Base-by-base conservation (phyloP, 2,113 vertebrate genomes). In the Hemicordylus capensis region DNA sequence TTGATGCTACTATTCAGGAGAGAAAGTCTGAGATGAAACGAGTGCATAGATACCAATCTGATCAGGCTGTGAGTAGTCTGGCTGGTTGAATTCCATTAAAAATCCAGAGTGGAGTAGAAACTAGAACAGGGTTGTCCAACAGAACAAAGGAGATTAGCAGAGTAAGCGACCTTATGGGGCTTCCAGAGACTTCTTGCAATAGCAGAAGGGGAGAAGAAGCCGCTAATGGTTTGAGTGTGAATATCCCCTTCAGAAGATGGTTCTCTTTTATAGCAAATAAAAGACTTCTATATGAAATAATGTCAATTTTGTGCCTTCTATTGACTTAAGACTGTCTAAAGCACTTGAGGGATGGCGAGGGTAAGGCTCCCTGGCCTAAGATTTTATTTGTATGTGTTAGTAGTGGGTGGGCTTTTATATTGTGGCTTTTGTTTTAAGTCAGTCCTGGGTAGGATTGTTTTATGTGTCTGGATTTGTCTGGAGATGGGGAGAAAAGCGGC, bases 261-360 rank as follows among this genome's bases (percentile, higher is more conserved):
- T 80, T 48, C 28, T 46, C 28, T 48, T 64, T 44, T 31, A 34
- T 48, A 61, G 61, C 61, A 64, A 44, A 46, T 64, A 11, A 34
- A 77, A 34, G 26, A 44, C 11, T 34, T 81, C 28, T 81, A 5
- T 69, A 69, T 51, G n/a, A 22, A 67, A 69, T 51, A 34, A 54
- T 37, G 31, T 10, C 19, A 5, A 37, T 37, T 80, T 80, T 80
- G 28, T 66, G 28, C 31, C 48, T 64, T 80, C 42, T 28, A 20
- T 79, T 79, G n/a, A n/a, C n/a, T n/a, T n/a, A n/a, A n/a, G n/a
- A n/a, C n/a, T 63, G 58, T 58, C 42, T 79, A 63, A 63, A 79
- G 42, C 15, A 79, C 58, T 59, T 28, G n/a, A n/a, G n/a, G n/a
- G n/a, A n/a, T n/a, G n/a, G n/a, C n/a, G n/a, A n/a, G n/a, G n/a